Conservation (phyloP, 2,113 vertebrate species). For the Sylvietta virens region DNA sequence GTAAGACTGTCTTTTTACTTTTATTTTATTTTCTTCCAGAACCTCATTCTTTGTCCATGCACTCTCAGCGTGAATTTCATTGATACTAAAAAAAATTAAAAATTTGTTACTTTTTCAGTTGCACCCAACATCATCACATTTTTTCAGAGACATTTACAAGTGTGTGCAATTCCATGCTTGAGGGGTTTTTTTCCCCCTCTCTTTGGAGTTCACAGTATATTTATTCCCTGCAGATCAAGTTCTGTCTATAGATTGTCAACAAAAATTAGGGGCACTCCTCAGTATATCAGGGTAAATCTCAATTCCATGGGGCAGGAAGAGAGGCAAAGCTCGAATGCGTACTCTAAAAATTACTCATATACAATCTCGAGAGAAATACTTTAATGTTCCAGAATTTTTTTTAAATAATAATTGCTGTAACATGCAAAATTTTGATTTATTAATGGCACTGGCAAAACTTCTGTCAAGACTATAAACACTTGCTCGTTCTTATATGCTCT, state of each 20-base stretch:
- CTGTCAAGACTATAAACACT: neutral
- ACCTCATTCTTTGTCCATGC: neutral
- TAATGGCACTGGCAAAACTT: neutral
- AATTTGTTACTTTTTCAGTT: neutral
- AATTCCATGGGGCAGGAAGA: neutral
- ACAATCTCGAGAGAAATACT: neutral
- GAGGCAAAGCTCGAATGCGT: neutral
- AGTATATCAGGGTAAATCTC: neutral
- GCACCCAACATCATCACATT: neutral
- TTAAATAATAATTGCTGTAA: neutral
- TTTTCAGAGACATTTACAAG: conserved; percentile 43
- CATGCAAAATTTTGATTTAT: neutral
- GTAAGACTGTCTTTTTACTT: neutral
- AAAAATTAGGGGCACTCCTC: neutral
- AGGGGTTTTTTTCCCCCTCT: neutral
- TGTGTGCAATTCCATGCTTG: neutral
- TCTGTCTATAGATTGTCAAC: conserved; percentile 7
- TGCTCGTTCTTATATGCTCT: neutral
- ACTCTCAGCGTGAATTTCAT: neutral
- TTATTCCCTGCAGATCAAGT: conserved; percentile 7
- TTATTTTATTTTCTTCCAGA: neutral
- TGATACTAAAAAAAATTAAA: neutral
- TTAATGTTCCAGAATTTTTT: neutral
- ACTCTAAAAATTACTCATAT: neutral
- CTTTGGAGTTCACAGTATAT: neutral